Evolutionary conservation across 2,888 invertebrate genomes (phyloP).

Genomic region (Unio pictorum): DNA sequence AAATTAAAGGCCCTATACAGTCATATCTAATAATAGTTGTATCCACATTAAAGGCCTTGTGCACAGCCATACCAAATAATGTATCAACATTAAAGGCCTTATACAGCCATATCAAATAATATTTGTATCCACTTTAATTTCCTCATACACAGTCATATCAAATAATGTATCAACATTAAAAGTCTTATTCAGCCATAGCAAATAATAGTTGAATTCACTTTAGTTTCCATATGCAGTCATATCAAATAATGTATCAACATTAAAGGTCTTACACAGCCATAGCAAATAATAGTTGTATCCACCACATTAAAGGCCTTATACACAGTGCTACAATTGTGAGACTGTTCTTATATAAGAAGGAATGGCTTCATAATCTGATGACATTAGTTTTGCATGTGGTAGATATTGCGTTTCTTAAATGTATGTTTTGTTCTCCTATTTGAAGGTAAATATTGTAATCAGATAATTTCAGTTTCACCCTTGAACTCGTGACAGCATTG

Average conservation of each 20-base stretch:
- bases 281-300: background rate
- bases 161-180: background rate
- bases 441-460: too few species aligned
- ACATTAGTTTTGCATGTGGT: too few species aligned
- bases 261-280: background rate
- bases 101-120: background rate
- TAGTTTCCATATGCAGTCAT: background rate
- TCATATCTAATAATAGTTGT: background rate
- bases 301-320: background rate
- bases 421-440: too few species aligned
- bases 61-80: too few species aligned
- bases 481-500: too few species aligned
- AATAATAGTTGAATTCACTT: conserved; percentile 6
- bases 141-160: too few species aligned
- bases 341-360: too few species aligned
- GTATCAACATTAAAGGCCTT: background rate
- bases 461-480: too few species aligned
- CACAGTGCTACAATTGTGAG: background rate
- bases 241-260: background rate
- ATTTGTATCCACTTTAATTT: background rate
- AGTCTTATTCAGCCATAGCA: background rate
- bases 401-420: too few species aligned
- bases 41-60: too few species aligned
- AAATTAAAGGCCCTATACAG: background rate
- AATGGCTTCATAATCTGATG: too few species aligned